phyloP scores from a whole-genome alignment of 2,113 vertebrate genomes.

The Charadrius vociferus region DNA sequence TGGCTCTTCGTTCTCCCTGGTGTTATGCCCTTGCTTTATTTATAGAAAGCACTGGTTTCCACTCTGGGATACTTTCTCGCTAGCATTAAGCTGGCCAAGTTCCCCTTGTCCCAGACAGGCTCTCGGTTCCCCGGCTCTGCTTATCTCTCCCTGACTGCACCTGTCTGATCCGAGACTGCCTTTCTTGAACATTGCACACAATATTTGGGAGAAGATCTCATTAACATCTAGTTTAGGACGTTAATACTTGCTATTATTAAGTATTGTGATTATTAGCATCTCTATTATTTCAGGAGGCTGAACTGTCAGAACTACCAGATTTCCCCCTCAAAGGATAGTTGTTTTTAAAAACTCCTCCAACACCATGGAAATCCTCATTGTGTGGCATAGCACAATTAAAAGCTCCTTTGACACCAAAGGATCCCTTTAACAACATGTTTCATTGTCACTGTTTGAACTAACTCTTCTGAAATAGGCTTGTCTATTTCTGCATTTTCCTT shows the following conservation, averaged over 20 bases:
- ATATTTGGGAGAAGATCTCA: background rate
- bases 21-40: conserved; percentile 53
- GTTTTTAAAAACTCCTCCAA: background rate
- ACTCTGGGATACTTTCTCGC: background rate
- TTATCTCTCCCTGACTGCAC: background rate
- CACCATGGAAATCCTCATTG: background rate
- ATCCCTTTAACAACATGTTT: background rate
- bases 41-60: conserved; percentile 33
- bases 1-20: background rate
- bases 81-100: background rate
- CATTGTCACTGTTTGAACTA: background rate
- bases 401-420: background rate
- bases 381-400: background rate
- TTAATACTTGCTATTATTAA: background rate
- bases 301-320: background rate
- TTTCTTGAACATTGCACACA: background rate
- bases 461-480: background rate
- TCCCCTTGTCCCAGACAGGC: background rate
- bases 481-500: background rate
- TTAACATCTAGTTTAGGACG: background rate
- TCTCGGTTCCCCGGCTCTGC: background rate
- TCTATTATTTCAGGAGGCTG: background rate
- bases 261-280: background rate
- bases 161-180: background rate
- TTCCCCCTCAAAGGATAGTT: background rate